Evolutionary conservation across 1,140 invertebrate species (phyloP).

Genomic region (Dendroctonus ponderosae): DNA sequence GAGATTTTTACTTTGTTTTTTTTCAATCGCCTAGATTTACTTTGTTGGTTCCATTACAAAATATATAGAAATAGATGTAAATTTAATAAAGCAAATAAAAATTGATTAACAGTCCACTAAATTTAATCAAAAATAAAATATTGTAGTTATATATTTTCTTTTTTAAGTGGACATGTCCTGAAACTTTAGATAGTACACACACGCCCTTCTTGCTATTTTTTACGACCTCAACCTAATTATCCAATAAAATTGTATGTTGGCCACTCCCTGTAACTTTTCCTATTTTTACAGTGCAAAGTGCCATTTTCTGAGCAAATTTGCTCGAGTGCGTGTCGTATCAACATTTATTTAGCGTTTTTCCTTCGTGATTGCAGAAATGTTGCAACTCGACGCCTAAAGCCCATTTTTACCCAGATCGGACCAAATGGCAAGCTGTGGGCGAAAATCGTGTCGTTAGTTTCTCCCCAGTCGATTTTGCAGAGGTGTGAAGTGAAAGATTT

Average conservation of each 20-base stretch:
- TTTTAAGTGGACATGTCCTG: no score
- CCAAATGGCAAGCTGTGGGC: constrained; percentile 26
- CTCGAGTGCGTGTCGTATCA: constrained; percentile 13
- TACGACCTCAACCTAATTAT: no score
- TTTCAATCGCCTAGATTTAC: no score
- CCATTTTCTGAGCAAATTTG: constrained; percentile 18
- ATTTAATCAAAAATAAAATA: no score
- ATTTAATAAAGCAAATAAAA: no score
- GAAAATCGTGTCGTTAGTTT: constrained; percentile 23
- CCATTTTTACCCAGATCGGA: constrained; percentile 13
- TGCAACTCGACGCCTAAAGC: constrained; percentile 24
- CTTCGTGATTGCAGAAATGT: constrained; percentile 20
- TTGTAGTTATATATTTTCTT: no score
- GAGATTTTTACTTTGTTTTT: no score
- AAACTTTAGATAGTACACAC: no score
- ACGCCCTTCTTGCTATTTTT: no score
- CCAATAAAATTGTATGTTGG: constrained; percentile 4
- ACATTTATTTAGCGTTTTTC: constrained; percentile 18
- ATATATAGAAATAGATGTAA: no score
- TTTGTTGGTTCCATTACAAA: no score
- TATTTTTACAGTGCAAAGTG: constrained; percentile 3
- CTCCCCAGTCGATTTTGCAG: constrained; percentile 21
- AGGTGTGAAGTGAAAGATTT: constrained; percentile 30
- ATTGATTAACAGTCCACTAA: no score
- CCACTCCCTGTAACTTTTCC: constrained; percentile 7